phyloP scores from a whole-genome alignment of 1,140 invertebrate species.

The Pogonognathellus flavescens region DNA sequence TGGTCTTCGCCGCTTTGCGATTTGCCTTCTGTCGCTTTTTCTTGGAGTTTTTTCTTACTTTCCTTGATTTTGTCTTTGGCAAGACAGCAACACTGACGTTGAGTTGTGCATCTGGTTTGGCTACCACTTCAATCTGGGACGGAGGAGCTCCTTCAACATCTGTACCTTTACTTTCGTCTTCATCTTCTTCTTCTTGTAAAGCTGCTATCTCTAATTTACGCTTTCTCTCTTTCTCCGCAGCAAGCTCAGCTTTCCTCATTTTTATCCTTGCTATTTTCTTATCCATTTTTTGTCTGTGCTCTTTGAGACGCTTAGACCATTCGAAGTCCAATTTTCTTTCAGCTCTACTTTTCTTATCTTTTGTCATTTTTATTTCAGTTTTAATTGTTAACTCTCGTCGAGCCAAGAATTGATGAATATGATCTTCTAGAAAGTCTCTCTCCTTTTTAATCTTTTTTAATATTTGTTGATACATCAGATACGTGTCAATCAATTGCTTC shows the following conservation, averaged over 20 bases:
- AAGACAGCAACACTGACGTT: not conserved
- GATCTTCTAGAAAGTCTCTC: not conserved
- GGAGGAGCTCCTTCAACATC: not conserved
- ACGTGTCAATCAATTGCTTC: not conserved
- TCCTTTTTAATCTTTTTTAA: constrained; percentile 31
- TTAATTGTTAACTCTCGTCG: constrained; percentile 18
- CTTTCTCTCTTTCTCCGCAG: not conserved
- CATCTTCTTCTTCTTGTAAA: not conserved
- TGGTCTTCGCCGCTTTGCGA: not conserved
- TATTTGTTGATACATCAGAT: constrained; percentile 47
- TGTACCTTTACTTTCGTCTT: not conserved
- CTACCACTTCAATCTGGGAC: not conserved
- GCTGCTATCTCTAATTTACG: not conserved
- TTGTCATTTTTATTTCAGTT: constrained; percentile 42
- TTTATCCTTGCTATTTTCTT: constrained; percentile 11
- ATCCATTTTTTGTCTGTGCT: constrained; percentile 23
- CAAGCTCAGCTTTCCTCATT: constrained; percentile 25
- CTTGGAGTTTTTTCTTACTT: not conserved
- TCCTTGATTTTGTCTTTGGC: not conserved
- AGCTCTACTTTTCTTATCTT: constrained; percentile 30
- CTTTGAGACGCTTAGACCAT: constrained; percentile 29
- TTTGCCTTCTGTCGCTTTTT: not conserved
- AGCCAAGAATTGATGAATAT: constrained; percentile 17
- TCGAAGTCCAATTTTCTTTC: constrained; percentile 40
- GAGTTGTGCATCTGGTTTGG: not conserved